These are phyloP conservation scores for Oxyruncus cristatus DNA, from an alignment of 2,113 vertebrate species.

Conservation along the genomic window DNA sequence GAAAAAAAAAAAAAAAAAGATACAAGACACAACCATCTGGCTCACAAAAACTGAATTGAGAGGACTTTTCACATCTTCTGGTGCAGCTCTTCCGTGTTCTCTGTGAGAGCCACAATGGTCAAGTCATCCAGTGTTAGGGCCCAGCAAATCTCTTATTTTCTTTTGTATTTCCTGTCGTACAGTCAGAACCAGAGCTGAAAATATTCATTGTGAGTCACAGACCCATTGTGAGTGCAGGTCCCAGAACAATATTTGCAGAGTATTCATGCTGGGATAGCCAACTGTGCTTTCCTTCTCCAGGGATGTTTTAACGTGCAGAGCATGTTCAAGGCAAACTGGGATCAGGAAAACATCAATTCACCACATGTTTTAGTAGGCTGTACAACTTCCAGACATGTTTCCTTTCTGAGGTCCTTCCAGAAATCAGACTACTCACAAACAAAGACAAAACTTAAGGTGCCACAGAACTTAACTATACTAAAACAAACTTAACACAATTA, in stretches of 20 bases:
- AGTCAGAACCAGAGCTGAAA: constrained; percentile 22
- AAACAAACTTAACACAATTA: not conserved
- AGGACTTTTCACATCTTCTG: not conserved
- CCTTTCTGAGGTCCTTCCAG: not conserved
- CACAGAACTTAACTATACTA: not conserved
- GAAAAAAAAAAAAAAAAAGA: not conserved
- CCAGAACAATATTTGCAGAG: constrained; percentile 56
- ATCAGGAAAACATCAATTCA: constrained; percentile 3
- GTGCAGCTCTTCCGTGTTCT: not conserved
- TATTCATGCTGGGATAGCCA: constrained; percentile 17
- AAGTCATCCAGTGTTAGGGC: not conserved
- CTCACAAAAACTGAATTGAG: not conserved
- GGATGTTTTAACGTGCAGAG: constrained; percentile 8
- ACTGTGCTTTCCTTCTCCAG: constrained; percentile 39
- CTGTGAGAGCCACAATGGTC: not conserved
- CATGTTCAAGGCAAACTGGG: not conserved
- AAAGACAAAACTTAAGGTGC: not conserved
- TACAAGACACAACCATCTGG: constrained; percentile 10
- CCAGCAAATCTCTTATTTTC: constrained; percentile 10
- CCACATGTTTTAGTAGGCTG: not conserved
- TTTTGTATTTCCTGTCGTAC: constrained; percentile 23
- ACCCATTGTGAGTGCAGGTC: not conserved
- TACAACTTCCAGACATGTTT: not conserved
- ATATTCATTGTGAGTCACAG: constrained; percentile 26
- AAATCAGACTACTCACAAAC: not conserved